Evolutionary conservation across 2,888 invertebrate species (phyloP).

Genomic region (Pachymerium ferrugineum): DNA sequence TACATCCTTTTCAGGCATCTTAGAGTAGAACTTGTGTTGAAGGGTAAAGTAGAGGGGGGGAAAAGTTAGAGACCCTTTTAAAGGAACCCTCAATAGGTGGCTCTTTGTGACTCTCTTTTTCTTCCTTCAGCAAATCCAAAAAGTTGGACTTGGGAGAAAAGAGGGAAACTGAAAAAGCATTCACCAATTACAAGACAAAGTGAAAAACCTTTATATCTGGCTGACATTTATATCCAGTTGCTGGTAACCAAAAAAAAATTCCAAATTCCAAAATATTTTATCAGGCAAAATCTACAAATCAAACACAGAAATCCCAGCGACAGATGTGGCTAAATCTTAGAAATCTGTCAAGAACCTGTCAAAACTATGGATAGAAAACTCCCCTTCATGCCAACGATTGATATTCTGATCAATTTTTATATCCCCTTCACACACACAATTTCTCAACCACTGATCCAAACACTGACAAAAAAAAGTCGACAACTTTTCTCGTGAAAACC

Average conservation of each 20-base stretch:
- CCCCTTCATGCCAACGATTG: not conserved
- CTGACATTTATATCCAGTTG: conserved; percentile 15
- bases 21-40: no score
- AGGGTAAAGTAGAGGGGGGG: no score
- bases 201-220: not conserved
- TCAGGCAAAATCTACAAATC: no score
- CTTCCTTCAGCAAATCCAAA: no score
- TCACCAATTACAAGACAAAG: not conserved
- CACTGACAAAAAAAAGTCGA: not conserved
- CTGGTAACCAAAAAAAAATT: not conserved
- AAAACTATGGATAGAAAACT: not conserved
- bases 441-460: not conserved
- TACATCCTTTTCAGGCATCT: not conserved
- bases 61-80: conserved; percentile 16
- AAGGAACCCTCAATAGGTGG: not conserved
- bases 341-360: not conserved
- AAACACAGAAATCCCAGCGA: no score
- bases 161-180: not conserved
- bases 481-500: not conserved
- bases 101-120: not conserved
- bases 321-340: not conserved
- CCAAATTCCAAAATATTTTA: not conserved
- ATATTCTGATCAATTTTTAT: not conserved
- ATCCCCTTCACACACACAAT: no score
- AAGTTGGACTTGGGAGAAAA: not conserved